These are phyloP conservation scores for Yoshiicerus persimilis DNA, from an alignment of 1,140 invertebrate genomes.

Conservation along the genomic window DNA sequence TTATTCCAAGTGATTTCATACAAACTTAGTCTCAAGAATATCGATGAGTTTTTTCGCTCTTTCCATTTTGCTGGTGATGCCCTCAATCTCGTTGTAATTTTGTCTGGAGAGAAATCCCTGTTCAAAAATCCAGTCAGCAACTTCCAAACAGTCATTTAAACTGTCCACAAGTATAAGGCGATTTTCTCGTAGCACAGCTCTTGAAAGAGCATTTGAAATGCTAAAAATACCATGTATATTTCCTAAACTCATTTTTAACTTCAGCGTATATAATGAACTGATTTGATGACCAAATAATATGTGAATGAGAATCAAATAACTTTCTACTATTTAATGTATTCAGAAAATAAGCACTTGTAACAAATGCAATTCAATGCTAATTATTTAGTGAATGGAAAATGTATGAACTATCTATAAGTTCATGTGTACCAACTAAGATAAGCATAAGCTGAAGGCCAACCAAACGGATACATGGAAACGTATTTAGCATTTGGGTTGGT, in stretches of 20 bases:
- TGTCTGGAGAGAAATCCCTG: not conserved
- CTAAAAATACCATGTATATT: not conserved
- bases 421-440: not conserved
- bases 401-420: not conserved
- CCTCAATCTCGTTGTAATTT: slow-evolving; percentile 24
- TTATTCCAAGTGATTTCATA: slow-evolving; percentile 21
- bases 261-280: no score
- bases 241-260: not conserved
- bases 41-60: not conserved
- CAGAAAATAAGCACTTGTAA: not conserved
- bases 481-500: not conserved
- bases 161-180: not conserved
- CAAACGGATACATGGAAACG: not conserved
- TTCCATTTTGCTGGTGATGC: not conserved
- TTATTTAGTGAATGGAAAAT: not conserved
- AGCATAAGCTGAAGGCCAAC: not conserved
- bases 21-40: slow-evolving; percentile 26
- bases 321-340: not conserved
- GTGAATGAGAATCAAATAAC: not conserved
- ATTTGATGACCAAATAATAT: not conserved
- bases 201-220: not conserved
- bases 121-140: slow-evolving; percentile 25
- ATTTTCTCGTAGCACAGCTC: not conserved
- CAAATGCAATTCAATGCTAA: not conserved
- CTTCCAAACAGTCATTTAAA: not conserved